phyloP scores from a whole-genome alignment of 1,140 invertebrate genomes.

The Hylaeus anthracinus region DNA sequence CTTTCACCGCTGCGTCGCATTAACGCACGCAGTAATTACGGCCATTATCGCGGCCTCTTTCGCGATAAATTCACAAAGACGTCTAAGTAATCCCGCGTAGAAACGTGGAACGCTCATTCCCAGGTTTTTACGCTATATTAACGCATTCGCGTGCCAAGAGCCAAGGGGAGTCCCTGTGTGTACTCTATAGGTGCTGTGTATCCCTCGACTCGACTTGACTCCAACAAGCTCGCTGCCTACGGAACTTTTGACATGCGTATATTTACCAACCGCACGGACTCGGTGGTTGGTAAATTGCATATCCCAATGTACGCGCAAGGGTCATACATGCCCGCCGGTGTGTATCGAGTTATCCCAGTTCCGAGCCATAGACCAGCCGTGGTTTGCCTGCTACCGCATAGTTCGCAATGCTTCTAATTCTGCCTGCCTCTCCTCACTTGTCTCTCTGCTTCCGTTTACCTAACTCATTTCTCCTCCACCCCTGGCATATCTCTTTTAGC shows the following conservation, averaged over 20 bases:
- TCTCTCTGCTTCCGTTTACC: slow-evolving; percentile 17
- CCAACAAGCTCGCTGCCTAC: not conserved
- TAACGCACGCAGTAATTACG: slow-evolving; percentile 37
- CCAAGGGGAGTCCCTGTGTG: not conserved
- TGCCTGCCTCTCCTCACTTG: slow-evolving; percentile 19
- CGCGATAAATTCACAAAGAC: slow-evolving; percentile 34
- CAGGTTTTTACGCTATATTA: slow-evolving; percentile 33
- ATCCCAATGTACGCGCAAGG: slow-evolving; percentile 52
- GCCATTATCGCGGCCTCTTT: slow-evolving; percentile 18
- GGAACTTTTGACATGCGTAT: slow-evolving; percentile 61
- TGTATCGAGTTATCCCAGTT: slow-evolving; percentile 67
- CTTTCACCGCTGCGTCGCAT: slow-evolving; percentile 6
- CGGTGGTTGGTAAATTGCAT: slow-evolving; percentile 62
- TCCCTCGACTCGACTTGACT: not conserved
- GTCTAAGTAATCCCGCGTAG: not conserved
- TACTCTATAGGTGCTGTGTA: slow-evolving; percentile 1
- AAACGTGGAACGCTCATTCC: not conserved
- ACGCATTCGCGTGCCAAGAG: slow-evolving; percentile 30
- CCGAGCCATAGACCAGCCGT: slow-evolving; percentile 52
- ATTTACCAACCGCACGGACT: slow-evolving; percentile 53
- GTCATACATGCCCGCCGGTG: slow-evolving; percentile 34
- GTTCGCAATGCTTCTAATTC: slow-evolving; percentile 63
- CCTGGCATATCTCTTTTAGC: not conserved
- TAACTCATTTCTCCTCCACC: not conserved
- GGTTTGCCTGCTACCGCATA: slow-evolving; percentile 56